These are phyloP conservation scores for Drosophila koepferae DNA, from an alignment of 2,888 invertebrate species.

Conservation along the genomic window DNA sequence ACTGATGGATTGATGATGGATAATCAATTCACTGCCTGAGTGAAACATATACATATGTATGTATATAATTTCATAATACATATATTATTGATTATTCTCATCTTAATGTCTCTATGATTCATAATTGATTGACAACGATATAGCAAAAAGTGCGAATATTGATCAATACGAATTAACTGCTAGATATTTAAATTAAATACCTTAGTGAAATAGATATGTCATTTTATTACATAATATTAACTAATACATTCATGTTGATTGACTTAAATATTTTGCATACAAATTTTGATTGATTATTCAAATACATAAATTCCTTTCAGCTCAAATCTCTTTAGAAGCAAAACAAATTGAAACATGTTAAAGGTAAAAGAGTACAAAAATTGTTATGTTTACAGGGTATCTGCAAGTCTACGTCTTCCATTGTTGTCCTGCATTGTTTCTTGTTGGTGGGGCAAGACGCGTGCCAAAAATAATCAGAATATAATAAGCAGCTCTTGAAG, in stretches of 20 bases:
- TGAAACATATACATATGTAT: neutral
- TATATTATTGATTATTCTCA: neutral
- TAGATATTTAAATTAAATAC: too few relatives aligned
- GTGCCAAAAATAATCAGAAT: slow-evolving; percentile 73
- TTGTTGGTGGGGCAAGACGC: slow-evolving; percentile 44
- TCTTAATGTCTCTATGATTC: neutral
- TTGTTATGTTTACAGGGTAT: slow-evolving; percentile 15
- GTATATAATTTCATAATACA: neutral
- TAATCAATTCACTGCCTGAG: neutral
- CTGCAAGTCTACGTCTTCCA: fast-evolving
- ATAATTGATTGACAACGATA: neutral
- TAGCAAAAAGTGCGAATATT: neutral
- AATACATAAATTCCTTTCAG: neutral
- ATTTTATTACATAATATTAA: too few relatives aligned
- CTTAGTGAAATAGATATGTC: too few relatives aligned
- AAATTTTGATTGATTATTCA: neutral
- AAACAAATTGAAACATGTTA: neutral
- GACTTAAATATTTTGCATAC: neutral
- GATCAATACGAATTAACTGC: neutral
- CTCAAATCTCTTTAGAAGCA: neutral
- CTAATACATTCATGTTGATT: too few relatives aligned
- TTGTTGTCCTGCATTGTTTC: slow-evolving; percentile 3
- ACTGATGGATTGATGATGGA: neutral
- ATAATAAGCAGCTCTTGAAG: slow-evolving; percentile 71
- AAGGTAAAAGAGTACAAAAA: fast-evolving